Conservation (phyloP, 2,888 invertebrate genomes). For the Conomelus anceps region DNA sequence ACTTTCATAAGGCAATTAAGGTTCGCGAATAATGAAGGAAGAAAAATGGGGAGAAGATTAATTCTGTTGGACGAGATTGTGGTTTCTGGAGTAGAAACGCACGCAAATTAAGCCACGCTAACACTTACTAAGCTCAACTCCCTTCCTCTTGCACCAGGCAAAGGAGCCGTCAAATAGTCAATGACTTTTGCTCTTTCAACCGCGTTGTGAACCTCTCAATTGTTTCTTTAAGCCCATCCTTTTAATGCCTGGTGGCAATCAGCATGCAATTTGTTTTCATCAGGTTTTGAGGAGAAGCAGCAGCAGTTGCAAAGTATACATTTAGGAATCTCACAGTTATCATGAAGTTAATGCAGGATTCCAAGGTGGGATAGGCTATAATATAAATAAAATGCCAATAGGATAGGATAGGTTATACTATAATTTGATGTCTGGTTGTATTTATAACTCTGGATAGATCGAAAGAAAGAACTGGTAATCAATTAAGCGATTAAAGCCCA, state of each 20-base stretch:
- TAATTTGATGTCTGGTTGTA: no score
- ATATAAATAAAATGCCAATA: no score
- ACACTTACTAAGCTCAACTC: neutral
- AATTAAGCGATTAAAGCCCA: no score
- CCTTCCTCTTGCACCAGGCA: neutral
- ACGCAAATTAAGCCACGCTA: neutral
- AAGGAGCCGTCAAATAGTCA: neutral
- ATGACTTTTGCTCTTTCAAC: neutral
- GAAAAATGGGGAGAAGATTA: constrained; percentile 4
- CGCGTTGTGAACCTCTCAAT: neutral
- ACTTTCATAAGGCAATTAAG: constrained; percentile 11
- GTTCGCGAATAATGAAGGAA: constrained; percentile 2
- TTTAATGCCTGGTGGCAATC: neutral
- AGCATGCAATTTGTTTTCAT: neutral
- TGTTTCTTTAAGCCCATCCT: neutral
- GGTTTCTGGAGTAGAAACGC: neutral
- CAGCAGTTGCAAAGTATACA: neutral
- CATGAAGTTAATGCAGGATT: no score
- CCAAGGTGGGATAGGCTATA: no score
- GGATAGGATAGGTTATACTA: no score
- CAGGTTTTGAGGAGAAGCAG: neutral
- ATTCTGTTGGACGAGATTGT: constrained; percentile 7
- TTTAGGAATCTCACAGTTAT: neutral
- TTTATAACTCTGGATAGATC: no score
- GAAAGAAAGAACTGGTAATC: neutral